Evolutionary conservation across 2,797 vertebrate species (phyloP).

Genomic region (Todus mexicanus): DNA sequence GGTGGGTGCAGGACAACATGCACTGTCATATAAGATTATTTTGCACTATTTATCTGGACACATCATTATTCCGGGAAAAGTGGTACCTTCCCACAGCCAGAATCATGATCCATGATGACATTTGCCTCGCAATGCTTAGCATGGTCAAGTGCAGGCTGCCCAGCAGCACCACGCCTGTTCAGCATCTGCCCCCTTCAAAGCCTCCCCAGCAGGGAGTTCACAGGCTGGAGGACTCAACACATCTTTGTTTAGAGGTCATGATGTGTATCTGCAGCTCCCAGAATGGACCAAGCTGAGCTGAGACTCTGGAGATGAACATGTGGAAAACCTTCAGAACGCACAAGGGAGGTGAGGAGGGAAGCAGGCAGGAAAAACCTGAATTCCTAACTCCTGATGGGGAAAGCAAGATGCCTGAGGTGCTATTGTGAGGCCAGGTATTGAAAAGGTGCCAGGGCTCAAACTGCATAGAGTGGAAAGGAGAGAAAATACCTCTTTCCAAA

Average conservation of each 20-base stretch:
- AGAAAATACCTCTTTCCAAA: background rate
- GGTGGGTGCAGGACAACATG: background rate
- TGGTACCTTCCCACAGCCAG: background rate
- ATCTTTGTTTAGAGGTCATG: background rate
- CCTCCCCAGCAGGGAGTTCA: background rate
- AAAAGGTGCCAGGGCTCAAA: background rate
- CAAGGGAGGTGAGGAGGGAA: background rate
- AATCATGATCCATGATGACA: accelerated
- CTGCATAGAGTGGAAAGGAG: background rate
- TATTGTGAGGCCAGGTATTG: background rate
- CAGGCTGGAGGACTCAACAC: background rate
- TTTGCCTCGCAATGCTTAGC: background rate
- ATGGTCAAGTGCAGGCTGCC: background rate
- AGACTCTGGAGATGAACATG: accelerated
- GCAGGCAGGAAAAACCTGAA: background rate
- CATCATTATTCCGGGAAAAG: background rate
- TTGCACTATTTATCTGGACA: background rate
- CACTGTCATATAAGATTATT: background rate
- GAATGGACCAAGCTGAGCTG: background rate
- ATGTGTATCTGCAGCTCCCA: background rate
- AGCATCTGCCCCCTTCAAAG: background rate
- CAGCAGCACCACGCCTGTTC: background rate
- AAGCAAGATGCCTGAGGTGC: background rate
- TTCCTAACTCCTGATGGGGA: background rate
- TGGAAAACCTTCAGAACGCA: background rate